phyloP scores from a whole-genome alignment of 2,888 invertebrate genomes.

The Aelia acuminata region DNA sequence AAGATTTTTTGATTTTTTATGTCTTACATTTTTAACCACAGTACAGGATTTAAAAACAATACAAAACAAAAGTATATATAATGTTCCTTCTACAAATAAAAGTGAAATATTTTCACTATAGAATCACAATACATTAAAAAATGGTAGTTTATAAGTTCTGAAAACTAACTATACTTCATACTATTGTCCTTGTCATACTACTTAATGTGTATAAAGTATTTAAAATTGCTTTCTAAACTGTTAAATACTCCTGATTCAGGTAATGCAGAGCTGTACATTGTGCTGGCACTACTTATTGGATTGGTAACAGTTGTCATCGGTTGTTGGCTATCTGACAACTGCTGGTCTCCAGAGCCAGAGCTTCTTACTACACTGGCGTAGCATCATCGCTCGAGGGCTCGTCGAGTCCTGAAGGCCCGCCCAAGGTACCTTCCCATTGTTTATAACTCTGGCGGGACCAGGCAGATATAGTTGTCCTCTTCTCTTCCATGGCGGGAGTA shows the following conservation, averaged over 20 bases:
- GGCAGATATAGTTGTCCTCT: constrained; percentile 62
- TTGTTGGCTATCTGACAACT: constrained; percentile 84
- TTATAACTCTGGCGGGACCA: constrained; percentile 63
- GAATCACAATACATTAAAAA: too few relatives aligned
- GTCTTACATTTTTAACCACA: too few relatives aligned
- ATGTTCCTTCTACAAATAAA: too few relatives aligned
- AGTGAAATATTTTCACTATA: too few relatives aligned
- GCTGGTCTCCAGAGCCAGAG: constrained; percentile 83
- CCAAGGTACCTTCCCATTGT: constrained; percentile 63
- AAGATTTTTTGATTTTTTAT: too few relatives aligned
- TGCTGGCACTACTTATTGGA: constrained; percentile 80
- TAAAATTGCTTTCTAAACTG: not conserved
- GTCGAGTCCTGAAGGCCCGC: constrained; percentile 64
- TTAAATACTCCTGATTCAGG: constrained; percentile 70
- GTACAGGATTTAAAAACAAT: too few relatives aligned
- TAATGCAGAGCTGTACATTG: constrained; percentile 83
- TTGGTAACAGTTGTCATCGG: constrained; percentile 82
- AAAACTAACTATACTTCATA: too few relatives aligned
- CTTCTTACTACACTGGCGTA: constrained; percentile 64
- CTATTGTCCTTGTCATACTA: not conserved
- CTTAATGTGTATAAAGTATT: not conserved
- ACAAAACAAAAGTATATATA: too few relatives aligned
- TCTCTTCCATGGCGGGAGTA: constrained; percentile 22
- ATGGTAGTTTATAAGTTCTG: too few relatives aligned
- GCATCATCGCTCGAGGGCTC: constrained; percentile 64